A percentile compares a stretch with the other conserved stretches of the same genome.
phyloP scores from a whole-genome alignment of 1,140 invertebrate species.

The Thalassaphorura encarpata region DNA sequence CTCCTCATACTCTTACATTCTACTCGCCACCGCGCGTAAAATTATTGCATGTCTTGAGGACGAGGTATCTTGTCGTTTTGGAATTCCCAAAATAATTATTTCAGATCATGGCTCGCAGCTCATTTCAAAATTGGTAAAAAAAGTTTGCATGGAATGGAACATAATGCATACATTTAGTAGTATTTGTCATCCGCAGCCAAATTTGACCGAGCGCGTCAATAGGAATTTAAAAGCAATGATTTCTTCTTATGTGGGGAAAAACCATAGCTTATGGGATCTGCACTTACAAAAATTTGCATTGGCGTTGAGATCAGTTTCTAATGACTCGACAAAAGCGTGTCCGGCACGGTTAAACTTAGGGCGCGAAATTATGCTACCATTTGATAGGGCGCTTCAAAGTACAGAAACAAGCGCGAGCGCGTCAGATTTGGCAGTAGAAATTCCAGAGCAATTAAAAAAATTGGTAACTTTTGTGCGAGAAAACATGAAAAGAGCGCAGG shows the following conservation, averaged over 20 bases:
- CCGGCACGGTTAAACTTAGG: conserved; percentile 38
- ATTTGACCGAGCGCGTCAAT: conserved; percentile 39
- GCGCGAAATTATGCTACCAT: conserved; percentile 32
- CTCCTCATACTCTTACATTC: too few species aligned
- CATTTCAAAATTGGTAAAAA: conserved; percentile 6
- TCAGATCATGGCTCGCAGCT: conserved; percentile 11
- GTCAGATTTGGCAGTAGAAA: neutral
- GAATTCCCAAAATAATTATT: conserved; percentile 1
- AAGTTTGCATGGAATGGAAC: conserved; percentile 9
- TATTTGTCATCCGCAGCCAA: conserved; percentile 37
- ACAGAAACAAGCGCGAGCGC: neutral
- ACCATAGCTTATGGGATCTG: conserved; percentile 36
- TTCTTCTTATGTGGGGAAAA: conserved; percentile 34
- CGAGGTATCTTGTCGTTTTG: conserved; percentile 15
- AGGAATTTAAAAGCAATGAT: conserved; percentile 38
- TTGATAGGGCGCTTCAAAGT: conserved; percentile 8
- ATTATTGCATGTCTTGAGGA: conserved; percentile 2
- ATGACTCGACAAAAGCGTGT: conserved; percentile 36
- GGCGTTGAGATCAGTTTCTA: conserved; percentile 38
- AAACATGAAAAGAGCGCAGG: conserved; percentile 1
- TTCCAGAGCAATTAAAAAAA: conserved; percentile 2
- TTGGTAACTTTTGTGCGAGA: neutral
- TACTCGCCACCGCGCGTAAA: conserved; percentile 8
- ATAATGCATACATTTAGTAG: conserved; percentile 31
- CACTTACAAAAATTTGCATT: conserved; percentile 38